These are phyloP conservation scores for Sarcophaga subvicina DNA, from an alignment of 2,888 invertebrate species.

Conservation along the genomic window DNA sequence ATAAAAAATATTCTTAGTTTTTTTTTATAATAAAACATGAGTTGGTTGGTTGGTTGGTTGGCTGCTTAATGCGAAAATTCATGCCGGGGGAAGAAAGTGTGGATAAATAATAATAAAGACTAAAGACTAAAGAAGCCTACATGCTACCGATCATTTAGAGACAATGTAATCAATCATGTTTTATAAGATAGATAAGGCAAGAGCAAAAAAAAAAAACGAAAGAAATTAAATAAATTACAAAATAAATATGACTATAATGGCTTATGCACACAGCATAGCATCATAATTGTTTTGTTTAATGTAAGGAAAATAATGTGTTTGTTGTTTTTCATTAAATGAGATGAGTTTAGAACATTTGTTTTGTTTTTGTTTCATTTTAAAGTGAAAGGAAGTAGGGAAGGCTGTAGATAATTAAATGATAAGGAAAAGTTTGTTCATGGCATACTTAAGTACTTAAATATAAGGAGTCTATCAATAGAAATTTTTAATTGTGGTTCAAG, in stretches of 20 bases:
- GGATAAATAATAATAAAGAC: background rate
- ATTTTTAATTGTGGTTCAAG: too few species aligned
- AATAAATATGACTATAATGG: slow-evolving; percentile 34
- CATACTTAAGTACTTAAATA: too few species aligned
- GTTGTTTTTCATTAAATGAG: too few species aligned
- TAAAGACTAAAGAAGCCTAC: slow-evolving; percentile 56
- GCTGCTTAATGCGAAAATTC: background rate
- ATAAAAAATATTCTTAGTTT: too few species aligned
- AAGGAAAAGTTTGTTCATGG: too few species aligned
- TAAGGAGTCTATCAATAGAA: too few species aligned
- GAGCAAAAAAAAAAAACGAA: slow-evolving; percentile 1
- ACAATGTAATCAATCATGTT: slow-evolving; percentile 65
- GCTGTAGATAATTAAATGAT: too few species aligned
- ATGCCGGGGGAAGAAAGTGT: background rate
- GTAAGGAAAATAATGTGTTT: background rate
- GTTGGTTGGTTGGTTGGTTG: slow-evolving; percentile 17
- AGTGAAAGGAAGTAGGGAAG: too few species aligned
- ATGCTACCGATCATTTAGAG: slow-evolving; percentile 61
- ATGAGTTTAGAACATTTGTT: too few species aligned
- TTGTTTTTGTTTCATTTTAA: too few species aligned
- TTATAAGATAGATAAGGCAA: slow-evolving; percentile 22
- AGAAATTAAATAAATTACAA: slow-evolving; percentile 54
- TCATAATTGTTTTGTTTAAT: background rate
- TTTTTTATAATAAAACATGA: background rate
- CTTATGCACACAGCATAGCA: too few species aligned